Evolutionary conservation across 2,888 invertebrate species (phyloP), one percentile per base, ranked within the genome.

Genomic region (Lamellibrachia columna): DNA sequence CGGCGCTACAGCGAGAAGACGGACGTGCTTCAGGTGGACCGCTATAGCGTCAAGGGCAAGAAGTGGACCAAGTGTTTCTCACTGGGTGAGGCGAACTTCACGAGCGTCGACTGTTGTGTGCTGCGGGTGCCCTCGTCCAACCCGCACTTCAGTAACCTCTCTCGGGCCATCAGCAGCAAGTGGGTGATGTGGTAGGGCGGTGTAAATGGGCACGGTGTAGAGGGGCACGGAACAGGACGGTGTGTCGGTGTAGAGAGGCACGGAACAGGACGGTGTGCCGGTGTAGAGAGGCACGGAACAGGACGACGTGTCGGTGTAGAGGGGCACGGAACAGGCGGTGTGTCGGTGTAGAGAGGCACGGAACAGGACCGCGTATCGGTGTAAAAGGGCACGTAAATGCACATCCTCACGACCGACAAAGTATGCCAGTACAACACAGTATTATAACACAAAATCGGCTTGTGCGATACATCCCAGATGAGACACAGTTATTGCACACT

Each of bases 161-260:
- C 95, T 91, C 92, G 94, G 8, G 94, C 94, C 52, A 93, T 96
- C 92, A 95, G 94, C 93, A 95, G 95, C 92, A 94, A 94, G 52
- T 96, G 95, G 95, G 94, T 95, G 28, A 92, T 96, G 93, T 96
- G 96, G 96, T 96, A 75, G 75, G 75, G 8, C 0, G 40, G 40
- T 40, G 40, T 40, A 40, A 40, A 4, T n/a, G 22, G 22, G 22
- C 75, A 15, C 75, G 75, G 75, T 75, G 75, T 11, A 75, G 75
- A 75, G 22, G 4, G 15, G 22, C 15, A 75, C 75, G 75, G 75
- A 75, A 75, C 75, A 75, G 75, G 11, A 75, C 22, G 75, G 22
- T 15, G 75, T 75, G 75, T 2, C 75, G 75, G 75, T 75, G n/a
- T 11, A 22, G 75, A 75, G 75, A 6, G 15, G 75, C 15, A 75